Conservation (phyloP, 2,797 vertebrate species). For the Gambusia yucatana region DNA sequence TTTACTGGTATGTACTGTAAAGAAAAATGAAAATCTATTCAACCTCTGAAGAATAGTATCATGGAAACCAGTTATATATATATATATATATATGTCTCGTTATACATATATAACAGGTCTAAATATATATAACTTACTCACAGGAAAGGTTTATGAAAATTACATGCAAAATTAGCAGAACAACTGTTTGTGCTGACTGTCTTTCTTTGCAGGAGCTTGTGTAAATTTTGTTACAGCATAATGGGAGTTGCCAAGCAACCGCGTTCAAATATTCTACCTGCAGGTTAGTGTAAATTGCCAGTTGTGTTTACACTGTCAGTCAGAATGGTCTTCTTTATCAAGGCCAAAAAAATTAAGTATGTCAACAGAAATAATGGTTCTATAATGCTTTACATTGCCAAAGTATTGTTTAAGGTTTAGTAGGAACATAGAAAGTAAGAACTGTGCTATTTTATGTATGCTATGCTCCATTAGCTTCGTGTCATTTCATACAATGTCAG, state of each 20-base stretch:
- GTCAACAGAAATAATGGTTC: not conserved
- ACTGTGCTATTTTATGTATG: not conserved
- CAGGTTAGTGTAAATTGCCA: conserved; percentile 11
- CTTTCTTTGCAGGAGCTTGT: conserved; percentile 6
- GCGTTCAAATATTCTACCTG: conserved; percentile 14
- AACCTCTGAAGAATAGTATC: not conserved
- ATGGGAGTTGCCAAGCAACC: conserved; percentile 8
- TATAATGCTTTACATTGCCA: not conserved
- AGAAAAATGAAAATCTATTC: not conserved
- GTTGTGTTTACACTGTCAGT: conserved; percentile 14
- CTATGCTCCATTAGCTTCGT: conserved; percentile 40
- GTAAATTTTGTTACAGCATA: not conserved
- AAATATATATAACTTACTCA: not conserved
- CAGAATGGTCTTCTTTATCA: not conserved
- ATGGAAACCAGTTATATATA: not conserved
- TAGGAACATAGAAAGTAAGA: not conserved
- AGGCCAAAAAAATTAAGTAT: conserved; percentile 8
- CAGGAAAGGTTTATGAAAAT: conserved; percentile 8
- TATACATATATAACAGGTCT: no score
- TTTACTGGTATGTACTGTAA: not conserved
- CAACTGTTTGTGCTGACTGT: not conserved
- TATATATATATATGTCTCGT: no score
- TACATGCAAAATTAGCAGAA: conserved; percentile 9
- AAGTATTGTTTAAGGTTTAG: conserved; percentile 6
- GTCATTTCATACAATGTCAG: conserved; percentile 39